Conservation (phyloP, 1,140 invertebrate species). For the Capitella teleta region DNA sequence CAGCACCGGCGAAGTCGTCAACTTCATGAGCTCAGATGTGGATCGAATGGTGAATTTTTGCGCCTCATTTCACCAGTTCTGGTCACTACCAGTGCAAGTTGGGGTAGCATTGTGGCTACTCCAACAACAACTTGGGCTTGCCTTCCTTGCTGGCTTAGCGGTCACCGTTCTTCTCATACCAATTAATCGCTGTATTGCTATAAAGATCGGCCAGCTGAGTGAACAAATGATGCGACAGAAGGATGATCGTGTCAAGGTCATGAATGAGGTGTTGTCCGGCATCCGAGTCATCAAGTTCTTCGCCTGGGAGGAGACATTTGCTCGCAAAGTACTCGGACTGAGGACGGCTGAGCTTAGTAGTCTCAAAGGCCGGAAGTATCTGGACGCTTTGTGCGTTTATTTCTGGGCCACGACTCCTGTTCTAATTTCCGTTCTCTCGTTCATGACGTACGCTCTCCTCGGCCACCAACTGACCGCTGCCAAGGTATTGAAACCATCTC, state of each 20-base stretch:
- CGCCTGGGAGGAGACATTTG: conserved; percentile 86
- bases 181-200: conserved; percentile 81
- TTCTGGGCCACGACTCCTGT: conserved; percentile 99
- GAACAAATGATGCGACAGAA: conserved; percentile 81
- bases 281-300: conserved; percentile 84
- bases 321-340: conserved; percentile 48
- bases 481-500: no score
- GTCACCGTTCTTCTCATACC: conserved; percentile 85
- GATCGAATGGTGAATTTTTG: conserved; percentile 91
- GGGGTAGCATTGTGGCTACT: conserved; percentile 40
- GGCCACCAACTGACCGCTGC: conserved; percentile 72
- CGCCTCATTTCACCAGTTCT: conserved; percentile 88
- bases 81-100: conserved; percentile 83
- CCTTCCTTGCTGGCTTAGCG: conserved; percentile 77
- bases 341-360: conserved; percentile 30
- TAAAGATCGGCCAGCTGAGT: conserved; percentile 78
- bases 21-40: conserved; percentile 92
- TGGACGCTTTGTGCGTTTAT: conserved; percentile 97
- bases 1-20: conserved; percentile 77
- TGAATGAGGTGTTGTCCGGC: conserved; percentile 75
- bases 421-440: conserved; percentile 82
- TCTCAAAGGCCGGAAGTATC: conserved; percentile 68
- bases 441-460: conserved; percentile 73
- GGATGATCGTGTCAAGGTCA: conserved; percentile 76
- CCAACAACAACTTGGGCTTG: conserved; percentile 67